Percentiles rank a stretch among this genome's conserved stretches.
Conservation (phyloP, 2,888 invertebrate genomes). For the Lepidocyrtinus sp. region DNA sequence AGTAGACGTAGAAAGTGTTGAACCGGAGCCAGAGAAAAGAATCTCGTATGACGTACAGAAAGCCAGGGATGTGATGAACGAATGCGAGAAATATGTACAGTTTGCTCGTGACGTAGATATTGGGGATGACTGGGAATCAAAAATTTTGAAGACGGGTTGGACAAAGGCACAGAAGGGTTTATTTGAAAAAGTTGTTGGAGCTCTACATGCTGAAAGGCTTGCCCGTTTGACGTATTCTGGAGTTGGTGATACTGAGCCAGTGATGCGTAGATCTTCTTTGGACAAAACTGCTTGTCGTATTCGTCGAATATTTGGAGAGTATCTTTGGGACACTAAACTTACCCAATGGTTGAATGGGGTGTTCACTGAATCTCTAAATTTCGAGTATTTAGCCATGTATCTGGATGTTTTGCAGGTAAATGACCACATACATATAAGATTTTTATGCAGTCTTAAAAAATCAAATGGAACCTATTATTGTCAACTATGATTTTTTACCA, state of each 20-base stretch:
- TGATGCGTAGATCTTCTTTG: conserved; percentile 80
- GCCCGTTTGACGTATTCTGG: conserved; percentile 78
- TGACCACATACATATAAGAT: conserved; percentile 25
- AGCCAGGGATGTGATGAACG: conserved; percentile 80
- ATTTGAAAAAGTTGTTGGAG: conserved; percentile 79
- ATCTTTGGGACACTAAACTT: conserved; percentile 82
- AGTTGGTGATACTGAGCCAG: conserved; percentile 77
- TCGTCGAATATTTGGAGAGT: conserved; percentile 79
- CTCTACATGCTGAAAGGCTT: conserved; percentile 80
- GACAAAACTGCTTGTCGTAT: conserved; percentile 81
- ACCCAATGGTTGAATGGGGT: conserved; percentile 85
- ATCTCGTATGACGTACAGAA: conserved; percentile 78
- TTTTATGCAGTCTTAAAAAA: neutral
- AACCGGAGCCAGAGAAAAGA: conserved; percentile 73
- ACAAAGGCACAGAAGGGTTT: conserved; percentile 78
- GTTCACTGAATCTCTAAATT: conserved; percentile 80
- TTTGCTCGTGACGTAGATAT: conserved; percentile 77
- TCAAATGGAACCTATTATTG: neutral
- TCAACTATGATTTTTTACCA: neutral
- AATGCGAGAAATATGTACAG: conserved; percentile 79
- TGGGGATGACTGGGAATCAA: conserved; percentile 80
- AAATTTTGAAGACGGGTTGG: conserved; percentile 80
- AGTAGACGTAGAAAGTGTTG: conserved; percentile 74
- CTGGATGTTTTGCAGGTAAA: conserved; percentile 84
- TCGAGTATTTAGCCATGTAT: conserved; percentile 81